phyloP scores from a whole-genome alignment of 2,113 vertebrate genomes.

The Columba janthina region DNA sequence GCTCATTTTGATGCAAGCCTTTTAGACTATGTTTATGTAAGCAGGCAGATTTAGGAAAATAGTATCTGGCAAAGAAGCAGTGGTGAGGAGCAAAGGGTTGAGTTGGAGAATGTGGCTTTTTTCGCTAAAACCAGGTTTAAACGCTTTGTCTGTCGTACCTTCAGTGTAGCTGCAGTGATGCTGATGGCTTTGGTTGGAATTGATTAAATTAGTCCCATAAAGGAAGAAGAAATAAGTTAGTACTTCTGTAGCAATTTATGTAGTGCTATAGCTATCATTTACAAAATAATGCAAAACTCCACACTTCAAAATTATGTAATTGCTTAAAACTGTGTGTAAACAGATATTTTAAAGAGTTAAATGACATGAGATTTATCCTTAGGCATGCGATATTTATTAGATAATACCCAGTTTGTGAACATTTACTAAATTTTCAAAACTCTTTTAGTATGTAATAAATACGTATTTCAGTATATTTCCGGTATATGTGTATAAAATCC shows the following conservation, averaged over 20 bases:
- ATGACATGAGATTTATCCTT: background rate
- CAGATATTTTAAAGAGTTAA: background rate
- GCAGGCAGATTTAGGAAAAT: background rate
- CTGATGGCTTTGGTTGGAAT: background rate
- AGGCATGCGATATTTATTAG: background rate
- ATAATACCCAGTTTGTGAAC: background rate
- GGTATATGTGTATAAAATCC: background rate
- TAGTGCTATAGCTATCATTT: background rate
- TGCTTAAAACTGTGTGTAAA: background rate
- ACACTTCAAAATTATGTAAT: background rate
- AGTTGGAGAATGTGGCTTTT: background rate
- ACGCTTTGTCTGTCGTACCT: background rate
- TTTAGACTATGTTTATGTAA: background rate
- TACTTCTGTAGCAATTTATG: background rate
- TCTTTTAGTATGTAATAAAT: background rate
- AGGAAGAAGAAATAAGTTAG: background rate
- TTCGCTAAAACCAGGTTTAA: background rate
- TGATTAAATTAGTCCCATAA: background rate
- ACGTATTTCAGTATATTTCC: background rate
- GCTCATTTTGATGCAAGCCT: constrained; percentile 9
- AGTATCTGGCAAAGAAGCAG: background rate
- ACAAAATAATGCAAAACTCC: background rate
- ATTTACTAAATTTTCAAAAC: background rate
- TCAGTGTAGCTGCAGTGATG: background rate
- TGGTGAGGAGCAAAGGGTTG: background rate